phyloP scores from a whole-genome alignment of 2,888 invertebrate species.

The Osedax frankpressi region DNA sequence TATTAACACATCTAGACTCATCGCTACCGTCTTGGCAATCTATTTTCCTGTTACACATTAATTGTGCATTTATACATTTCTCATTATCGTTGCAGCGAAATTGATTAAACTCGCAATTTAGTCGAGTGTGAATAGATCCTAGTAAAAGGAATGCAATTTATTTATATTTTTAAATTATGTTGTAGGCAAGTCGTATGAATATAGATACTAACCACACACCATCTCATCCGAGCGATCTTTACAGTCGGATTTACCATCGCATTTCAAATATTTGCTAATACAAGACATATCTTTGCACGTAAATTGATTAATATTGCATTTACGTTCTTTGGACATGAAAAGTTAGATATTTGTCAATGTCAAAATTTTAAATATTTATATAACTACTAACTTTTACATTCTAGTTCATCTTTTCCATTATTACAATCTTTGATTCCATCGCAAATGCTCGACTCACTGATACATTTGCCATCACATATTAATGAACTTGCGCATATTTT shows the following conservation, averaged over 20 bases:
- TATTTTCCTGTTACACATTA: background rate
- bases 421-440: background rate
- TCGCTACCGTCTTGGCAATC: background rate
- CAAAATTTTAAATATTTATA: background rate
- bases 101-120: too few relatives aligned
- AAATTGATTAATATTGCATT: background rate
- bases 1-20: background rate
- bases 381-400: background rate
- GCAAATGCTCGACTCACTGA: background rate
- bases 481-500: background rate
- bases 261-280: background rate
- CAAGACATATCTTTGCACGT: background rate
- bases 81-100: too few relatives aligned
- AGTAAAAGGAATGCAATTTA: too few relatives aligned
- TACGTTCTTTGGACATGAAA: too few relatives aligned
- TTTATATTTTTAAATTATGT: background rate
- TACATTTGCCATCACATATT: background rate
- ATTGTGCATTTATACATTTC: background rate
- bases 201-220: background rate
- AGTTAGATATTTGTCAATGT: background rate
- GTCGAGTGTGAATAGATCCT: too few relatives aligned
- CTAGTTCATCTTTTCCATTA: background rate
- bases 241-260: background rate
- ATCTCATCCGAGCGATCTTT: background rate
- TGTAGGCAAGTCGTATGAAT: background rate